phyloP scores from a whole-genome alignment of 2,797 vertebrate genomes.

The Morelia viridis region DNA sequence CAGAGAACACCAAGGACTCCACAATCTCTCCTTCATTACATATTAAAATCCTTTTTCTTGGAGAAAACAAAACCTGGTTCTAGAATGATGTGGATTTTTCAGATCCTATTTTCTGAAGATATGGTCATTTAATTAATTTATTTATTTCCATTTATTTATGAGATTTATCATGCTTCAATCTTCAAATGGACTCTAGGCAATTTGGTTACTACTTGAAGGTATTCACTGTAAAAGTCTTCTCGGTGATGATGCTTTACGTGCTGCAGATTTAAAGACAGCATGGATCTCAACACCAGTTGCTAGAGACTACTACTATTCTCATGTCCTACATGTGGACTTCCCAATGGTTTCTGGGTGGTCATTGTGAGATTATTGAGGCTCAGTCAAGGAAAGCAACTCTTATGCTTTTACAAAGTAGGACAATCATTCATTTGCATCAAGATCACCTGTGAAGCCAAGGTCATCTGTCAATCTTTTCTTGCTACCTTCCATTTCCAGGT shows the following conservation, averaged over 20 bases:
- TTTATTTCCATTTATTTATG: too few species aligned
- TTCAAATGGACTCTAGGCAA: too few species aligned
- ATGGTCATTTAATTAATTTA: neutral
- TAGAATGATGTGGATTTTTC: neutral
- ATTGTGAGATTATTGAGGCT: neutral
- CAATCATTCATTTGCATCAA: neutral
- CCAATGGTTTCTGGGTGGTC: neutral
- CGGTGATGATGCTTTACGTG: neutral
- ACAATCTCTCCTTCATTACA: too few species aligned
- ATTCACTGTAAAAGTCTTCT: too few species aligned
- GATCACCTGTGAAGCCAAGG: neutral
- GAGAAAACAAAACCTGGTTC: neutral
- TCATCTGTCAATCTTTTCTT: neutral
- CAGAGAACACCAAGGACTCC: too few species aligned
- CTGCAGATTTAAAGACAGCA: neutral
- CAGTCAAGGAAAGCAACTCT: neutral
- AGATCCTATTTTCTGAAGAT: neutral
- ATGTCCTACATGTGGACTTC: neutral
- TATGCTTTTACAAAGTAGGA: neutral
- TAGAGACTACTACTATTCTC: neutral
- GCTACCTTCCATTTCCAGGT: neutral
- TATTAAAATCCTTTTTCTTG: neutral
- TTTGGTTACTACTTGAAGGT: too few species aligned
- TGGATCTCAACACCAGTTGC: neutral
- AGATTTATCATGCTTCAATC: too few species aligned